These are phyloP conservation scores for Drosophila mercatorum DNA, from an alignment of 2,888 invertebrate genomes.

Conservation along the genomic window DNA sequence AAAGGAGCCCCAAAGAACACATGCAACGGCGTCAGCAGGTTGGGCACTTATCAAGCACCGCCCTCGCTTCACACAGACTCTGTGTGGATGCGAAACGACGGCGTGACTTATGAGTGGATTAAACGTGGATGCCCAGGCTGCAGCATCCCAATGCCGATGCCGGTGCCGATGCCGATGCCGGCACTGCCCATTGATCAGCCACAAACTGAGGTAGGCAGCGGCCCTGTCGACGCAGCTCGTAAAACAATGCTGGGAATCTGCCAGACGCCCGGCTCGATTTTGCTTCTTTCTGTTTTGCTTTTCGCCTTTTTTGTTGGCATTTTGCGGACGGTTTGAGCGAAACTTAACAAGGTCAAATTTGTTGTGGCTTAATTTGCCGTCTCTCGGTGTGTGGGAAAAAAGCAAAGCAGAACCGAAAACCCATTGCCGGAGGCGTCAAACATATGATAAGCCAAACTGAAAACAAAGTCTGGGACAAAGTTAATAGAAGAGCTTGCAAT, in stretches of 20 bases:
- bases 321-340: constrained; percentile 41
- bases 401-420: constrained; percentile 7
- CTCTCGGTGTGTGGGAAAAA: constrained; percentile 68
- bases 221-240: constrained; percentile 55
- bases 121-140: constrained; percentile 52
- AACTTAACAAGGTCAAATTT: constrained; percentile 76
- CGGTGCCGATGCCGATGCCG: constrained; percentile 12
- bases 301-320: constrained; percentile 16
- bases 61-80: constrained; percentile 22
- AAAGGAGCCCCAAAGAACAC: too few species aligned
- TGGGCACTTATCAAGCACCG: constrained; percentile 9
- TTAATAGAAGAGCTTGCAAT: constrained; percentile 30
- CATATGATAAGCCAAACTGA: constrained; percentile 27
- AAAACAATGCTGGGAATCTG: constrained; percentile 58
- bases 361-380: constrained; percentile 62
- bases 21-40: neutral
- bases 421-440: constrained; percentile 45
- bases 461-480: constrained; percentile 13
- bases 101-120: constrained; percentile 74
- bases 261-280: constrained; percentile 28
- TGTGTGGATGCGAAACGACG: constrained; percentile 40
- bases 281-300: constrained; percentile 5
- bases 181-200: constrained; percentile 47
- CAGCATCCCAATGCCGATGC: constrained; percentile 2
- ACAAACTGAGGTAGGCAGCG: constrained; percentile 48